Conservation (phyloP, 2,797 vertebrate genomes). For the Tarsius wallacei region DNA sequence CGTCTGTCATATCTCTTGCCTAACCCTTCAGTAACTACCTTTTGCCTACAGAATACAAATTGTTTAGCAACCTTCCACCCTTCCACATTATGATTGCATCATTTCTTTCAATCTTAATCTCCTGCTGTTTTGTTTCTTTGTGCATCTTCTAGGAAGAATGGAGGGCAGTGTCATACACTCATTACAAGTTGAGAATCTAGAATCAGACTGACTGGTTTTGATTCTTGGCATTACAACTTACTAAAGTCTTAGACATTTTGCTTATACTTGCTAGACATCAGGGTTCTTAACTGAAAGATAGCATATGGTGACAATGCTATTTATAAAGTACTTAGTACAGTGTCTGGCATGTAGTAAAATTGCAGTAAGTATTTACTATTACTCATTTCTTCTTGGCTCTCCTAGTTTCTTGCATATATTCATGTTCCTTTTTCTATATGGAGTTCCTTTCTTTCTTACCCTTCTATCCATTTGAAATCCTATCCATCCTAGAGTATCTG, state of each 20-base stretch:
- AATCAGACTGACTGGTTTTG: not conserved
- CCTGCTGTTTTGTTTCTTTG: not conserved
- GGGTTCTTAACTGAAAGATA: not conserved
- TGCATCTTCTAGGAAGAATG: not conserved
- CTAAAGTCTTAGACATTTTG: constrained; percentile 33
- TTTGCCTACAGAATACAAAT: not conserved
- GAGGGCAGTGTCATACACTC: not conserved
- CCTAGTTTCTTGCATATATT: not conserved
- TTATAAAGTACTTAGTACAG: not conserved
- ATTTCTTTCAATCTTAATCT: not conserved
- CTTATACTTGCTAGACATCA: not conserved
- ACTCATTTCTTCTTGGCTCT: constrained; percentile 28
- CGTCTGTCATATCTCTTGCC: not conserved
- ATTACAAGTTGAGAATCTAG: not conserved
- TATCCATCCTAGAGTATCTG: not conserved
- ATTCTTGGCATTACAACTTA: not conserved
- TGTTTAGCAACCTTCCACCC: not conserved
- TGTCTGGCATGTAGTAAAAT: constrained; percentile 12
- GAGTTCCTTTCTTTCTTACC: not conserved
- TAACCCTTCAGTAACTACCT: not conserved
- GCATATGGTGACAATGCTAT: not conserved
- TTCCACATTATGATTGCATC: not conserved
- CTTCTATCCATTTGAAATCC: not conserved
- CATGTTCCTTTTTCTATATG: not conserved
- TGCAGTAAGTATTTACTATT: not conserved